Conservation (phyloP, 2,113 vertebrate genomes). For the Odocoileus hemionus region DNA sequence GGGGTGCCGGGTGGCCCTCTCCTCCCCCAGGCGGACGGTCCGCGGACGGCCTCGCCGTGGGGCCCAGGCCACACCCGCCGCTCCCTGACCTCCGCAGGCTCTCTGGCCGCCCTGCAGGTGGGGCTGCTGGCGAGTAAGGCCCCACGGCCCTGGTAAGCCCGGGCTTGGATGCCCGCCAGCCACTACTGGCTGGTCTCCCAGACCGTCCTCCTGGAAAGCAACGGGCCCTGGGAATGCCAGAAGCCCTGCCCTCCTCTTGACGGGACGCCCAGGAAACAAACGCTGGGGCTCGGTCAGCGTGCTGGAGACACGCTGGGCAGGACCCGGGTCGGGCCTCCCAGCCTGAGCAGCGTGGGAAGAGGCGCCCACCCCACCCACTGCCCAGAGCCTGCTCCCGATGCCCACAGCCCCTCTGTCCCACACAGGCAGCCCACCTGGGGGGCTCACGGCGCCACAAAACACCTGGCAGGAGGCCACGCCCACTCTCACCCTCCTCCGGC, state of each 20-base stretch:
- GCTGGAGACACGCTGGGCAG: fast-evolving
- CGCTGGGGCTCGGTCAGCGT: neutral
- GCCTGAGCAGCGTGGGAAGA: neutral
- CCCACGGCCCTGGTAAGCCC: slow-evolving; percentile 26
- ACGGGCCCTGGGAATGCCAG: slow-evolving; percentile 16
- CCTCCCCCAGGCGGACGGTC: neutral
- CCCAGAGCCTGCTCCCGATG: neutral
- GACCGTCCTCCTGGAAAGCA: slow-evolving; percentile 72
- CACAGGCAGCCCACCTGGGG: neutral
- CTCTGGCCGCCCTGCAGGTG: neutral
- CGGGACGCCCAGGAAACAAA: neutral
- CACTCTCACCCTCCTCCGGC: neutral
- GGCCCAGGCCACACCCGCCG: fast-evolving
- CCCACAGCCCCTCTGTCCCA: neutral
- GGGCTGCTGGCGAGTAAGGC: neutral
- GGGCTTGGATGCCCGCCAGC: slow-evolving; percentile 56
- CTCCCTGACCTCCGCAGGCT: neutral
- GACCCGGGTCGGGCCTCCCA: neutral
- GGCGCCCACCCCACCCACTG: neutral
- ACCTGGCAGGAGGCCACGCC: neutral
- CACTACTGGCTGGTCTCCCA: slow-evolving; percentile 63
- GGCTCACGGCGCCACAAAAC: fast-evolving
- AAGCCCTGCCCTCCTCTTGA: neutral
- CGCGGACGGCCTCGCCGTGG: neutral
- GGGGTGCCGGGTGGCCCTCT: neutral